phyloP scores from a whole-genome alignment of 2,797 vertebrate genomes.

The Oreortyx pictus region DNA sequence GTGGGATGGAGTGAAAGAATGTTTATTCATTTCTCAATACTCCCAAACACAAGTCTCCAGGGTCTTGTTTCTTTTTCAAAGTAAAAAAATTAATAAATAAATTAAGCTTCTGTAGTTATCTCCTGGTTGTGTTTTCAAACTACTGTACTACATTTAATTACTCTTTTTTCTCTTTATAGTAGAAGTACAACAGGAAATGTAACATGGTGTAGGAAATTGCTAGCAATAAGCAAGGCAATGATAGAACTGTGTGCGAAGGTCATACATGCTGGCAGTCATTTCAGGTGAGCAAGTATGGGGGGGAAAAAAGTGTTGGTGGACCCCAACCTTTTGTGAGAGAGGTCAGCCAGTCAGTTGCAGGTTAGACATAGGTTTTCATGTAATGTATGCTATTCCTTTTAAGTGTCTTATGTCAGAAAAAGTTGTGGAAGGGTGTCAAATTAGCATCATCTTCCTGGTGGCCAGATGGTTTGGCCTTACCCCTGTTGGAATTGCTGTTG shows the following conservation, averaged over 20 bases:
- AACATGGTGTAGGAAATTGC: not conserved
- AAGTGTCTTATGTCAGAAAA: not conserved
- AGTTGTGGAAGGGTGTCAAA: not conserved
- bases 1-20: not conserved
- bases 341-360: not conserved
- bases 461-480: not conserved
- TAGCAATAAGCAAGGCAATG: not conserved
- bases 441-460: not conserved
- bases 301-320: not conserved
- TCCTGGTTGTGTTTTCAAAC: not conserved
- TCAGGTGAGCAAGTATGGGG: not conserved
- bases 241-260: not conserved
- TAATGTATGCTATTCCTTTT: not conserved
- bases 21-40: slow-evolving; percentile 5
- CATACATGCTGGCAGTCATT: not conserved
- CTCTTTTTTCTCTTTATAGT: not conserved
- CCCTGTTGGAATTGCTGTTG: not conserved
- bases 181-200: not conserved
- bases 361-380: not conserved
- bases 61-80: not conserved
- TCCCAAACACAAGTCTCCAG: not conserved
- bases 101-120: not conserved
- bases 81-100: not conserved
- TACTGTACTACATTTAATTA: not conserved
- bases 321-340: not conserved